Percentiles rank a stretch among this genome's conserved stretches.
Evolutionary conservation across 2,113 vertebrate species (phyloP).

Genomic region (Oplegnathus fasciatus): DNA sequence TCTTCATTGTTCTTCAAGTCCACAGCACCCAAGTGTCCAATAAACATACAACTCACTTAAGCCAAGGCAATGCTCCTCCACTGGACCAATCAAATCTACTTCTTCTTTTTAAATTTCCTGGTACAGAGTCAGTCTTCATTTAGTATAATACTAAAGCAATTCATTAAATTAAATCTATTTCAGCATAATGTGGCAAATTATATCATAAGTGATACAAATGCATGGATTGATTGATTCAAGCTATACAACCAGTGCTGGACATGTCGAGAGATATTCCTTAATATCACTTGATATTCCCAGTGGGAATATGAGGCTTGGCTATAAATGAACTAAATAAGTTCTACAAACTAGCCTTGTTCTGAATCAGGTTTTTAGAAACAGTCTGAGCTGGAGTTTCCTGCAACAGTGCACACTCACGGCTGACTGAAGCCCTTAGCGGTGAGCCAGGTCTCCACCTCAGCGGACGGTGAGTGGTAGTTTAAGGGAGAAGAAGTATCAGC

Average conservation of each 20-base stretch:
- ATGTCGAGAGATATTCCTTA: not conserved
- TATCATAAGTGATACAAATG: not conserved
- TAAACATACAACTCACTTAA: not conserved
- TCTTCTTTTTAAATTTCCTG: not conserved
- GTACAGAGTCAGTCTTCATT: not conserved
- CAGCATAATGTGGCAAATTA: not conserved
- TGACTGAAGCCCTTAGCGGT: constrained; percentile 86
- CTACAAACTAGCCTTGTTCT: not conserved
- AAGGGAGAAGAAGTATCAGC: constrained; percentile 67
- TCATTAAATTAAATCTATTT: not conserved
- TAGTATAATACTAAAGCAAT: not conserved
- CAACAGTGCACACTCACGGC: constrained; percentile 71
- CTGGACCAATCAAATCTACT: not conserved
- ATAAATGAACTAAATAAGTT: not conserved
- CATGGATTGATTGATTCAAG: not conserved
- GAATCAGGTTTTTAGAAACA: not conserved
- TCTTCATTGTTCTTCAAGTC: not conserved
- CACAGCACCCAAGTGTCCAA: not conserved
- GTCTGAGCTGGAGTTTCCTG: not conserved
- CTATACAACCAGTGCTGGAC: not conserved
- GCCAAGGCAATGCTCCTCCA: not conserved
- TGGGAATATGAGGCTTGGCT: not conserved
- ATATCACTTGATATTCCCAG: not conserved
- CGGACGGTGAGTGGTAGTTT: constrained; percentile 78
- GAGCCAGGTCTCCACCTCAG: constrained; percentile 88